Conservation (phyloP, 2,888 invertebrate genomes). For the Idaea straminata region DNA sequence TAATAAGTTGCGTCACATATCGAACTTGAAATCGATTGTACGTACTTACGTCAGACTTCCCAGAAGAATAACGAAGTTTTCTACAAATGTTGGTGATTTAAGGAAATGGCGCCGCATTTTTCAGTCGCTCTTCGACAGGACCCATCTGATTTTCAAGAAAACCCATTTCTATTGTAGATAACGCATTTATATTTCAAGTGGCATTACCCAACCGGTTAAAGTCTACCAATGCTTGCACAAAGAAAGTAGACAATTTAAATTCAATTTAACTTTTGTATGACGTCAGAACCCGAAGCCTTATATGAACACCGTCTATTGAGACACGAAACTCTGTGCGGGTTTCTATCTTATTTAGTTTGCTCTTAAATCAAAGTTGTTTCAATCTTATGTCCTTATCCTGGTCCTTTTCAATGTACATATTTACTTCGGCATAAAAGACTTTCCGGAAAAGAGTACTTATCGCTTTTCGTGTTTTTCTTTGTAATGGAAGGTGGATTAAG, state of each 20-base stretch:
- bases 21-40: background rate
- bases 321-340: background rate
- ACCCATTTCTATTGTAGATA: background rate
- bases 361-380: slow-evolving; percentile 7
- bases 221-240: background rate
- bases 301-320: background rate
- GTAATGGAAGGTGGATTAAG: slow-evolving; percentile 1
- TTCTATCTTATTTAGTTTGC: background rate
- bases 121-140: background rate
- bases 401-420: background rate
- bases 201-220: background rate
- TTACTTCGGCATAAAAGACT: background rate
- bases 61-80: background rate
- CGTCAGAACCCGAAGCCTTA: slow-evolving; percentile 13
- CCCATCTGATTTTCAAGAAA: background rate
- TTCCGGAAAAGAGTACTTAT: background rate
- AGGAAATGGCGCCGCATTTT: background rate
- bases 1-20: background rate
- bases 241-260: slow-evolving; percentile 1
- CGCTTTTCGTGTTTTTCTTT: background rate
- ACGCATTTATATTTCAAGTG: background rate
- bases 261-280: slow-evolving; percentile 4
- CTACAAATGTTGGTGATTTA: background rate
- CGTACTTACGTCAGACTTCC: background rate
- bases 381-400: background rate